Conservation (phyloP, 1,140 invertebrate genomes). For the Hermetia illucens region DNA sequence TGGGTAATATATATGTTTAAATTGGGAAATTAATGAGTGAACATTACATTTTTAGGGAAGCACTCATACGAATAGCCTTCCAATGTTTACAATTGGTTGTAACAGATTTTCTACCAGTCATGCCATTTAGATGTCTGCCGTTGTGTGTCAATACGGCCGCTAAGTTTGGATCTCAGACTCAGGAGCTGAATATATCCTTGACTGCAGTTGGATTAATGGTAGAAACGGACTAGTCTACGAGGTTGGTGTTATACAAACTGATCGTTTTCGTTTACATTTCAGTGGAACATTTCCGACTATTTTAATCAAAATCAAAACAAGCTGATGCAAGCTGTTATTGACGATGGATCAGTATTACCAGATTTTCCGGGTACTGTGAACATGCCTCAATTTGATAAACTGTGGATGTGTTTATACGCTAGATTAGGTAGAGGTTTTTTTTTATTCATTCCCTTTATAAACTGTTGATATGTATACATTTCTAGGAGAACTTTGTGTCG, state of each 20-base stretch:
- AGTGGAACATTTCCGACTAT: constrained; percentile 98
- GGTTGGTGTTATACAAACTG: too few species aligned
- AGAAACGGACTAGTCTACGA: too few species aligned
- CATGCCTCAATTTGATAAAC: constrained; percentile 78
- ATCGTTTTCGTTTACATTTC: constrained; percentile 21
- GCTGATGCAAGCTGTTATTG: constrained; percentile 53
- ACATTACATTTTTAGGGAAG: constrained; percentile 48
- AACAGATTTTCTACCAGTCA: constrained; percentile 84
- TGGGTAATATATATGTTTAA: constrained; percentile 42
- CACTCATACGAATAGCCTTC: constrained; percentile 83
- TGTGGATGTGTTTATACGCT: constrained; percentile 92
- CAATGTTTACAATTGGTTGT: constrained; percentile 93
- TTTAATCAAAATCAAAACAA: constrained; percentile 90
- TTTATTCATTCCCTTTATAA: neutral
- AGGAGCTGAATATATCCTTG: constrained; percentile 96
- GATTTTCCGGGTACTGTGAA: constrained; percentile 71
- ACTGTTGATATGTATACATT: too few species aligned
- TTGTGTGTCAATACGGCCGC: constrained; percentile 87
- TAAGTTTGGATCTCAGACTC: constrained; percentile 90
- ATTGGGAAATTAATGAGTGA: neutral
- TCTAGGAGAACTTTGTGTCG: constrained; percentile 79
- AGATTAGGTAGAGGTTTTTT: constrained; percentile 39
- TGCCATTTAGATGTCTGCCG: constrained; percentile 77
- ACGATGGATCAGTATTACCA: constrained; percentile 58
- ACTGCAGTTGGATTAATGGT: constrained; percentile 95